Percentiles rank a stretch among this genome's conserved stretches.
Evolutionary conservation across 2,888 invertebrate genomes (phyloP).

Genomic region (Rhagophthalmus giganteus): DNA sequence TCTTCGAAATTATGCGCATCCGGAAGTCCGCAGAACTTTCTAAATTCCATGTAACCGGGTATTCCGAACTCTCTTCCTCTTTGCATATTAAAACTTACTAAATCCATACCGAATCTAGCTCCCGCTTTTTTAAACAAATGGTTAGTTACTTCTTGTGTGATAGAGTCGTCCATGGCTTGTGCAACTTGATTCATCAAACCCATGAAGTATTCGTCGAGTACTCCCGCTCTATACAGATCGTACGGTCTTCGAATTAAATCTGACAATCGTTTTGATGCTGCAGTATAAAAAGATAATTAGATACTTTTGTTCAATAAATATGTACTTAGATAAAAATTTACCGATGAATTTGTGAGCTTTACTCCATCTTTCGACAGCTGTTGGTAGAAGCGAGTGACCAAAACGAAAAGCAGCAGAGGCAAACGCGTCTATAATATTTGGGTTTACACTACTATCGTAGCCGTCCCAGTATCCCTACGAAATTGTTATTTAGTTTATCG

Average conservation of each 20-base stretch:
- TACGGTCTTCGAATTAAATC: slow-evolving; percentile 87
- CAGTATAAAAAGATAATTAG: no score
- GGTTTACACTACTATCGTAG: slow-evolving; percentile 82
- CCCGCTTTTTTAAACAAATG: slow-evolving; percentile 83
- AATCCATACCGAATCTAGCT: slow-evolving; percentile 80
- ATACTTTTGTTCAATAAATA: no score
- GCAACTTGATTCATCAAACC: slow-evolving; percentile 93
- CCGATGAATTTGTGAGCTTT: slow-evolving; percentile 93
- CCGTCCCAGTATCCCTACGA: slow-evolving; percentile 79
- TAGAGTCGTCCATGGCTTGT: slow-evolving; percentile 93
- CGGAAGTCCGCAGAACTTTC: slow-evolving; percentile 86
- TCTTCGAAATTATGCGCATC: slow-evolving; percentile 78
- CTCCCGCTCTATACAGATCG: slow-evolving; percentile 87
- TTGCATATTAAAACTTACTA: slow-evolving; percentile 92
- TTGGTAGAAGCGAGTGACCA: slow-evolving; percentile 87
- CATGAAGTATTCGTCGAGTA: slow-evolving; percentile 90
- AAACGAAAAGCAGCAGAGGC: slow-evolving; percentile 92
- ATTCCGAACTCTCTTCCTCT: slow-evolving; percentile 89
- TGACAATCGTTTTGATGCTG: slow-evolving; percentile 85
- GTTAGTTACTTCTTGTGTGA: slow-evolving; percentile 88
- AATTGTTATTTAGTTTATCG: not conserved
- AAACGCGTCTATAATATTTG: slow-evolving; percentile 85
- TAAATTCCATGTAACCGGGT: slow-evolving; percentile 91
- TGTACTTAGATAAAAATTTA: no score
- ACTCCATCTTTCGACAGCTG: slow-evolving; percentile 91